Percentiles rank a stretch among this genome's conserved stretches.
Conservation (phyloP, 2,888 invertebrate species). For the Anaspis maculata region DNA sequence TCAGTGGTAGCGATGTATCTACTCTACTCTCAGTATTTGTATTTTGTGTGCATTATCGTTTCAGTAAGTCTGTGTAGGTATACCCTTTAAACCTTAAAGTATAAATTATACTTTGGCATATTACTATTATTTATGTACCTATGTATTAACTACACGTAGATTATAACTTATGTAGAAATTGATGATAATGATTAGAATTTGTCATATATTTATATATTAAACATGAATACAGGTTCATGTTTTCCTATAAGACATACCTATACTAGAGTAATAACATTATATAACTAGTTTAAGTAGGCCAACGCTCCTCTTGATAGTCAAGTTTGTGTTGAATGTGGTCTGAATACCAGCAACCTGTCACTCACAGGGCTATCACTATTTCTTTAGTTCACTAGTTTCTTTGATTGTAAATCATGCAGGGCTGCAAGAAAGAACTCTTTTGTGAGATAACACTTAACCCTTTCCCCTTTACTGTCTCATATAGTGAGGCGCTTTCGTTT, state of each 20-base stretch:
- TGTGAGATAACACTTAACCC: no score
- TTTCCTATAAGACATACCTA: constrained; percentile 28
- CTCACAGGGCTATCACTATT: no score
- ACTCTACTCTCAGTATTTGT: constrained; percentile 40
- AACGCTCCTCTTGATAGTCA: no score
- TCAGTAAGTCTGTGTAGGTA: constrained; percentile 19
- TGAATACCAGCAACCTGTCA: no score
- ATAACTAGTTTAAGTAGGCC: constrained; percentile 14
- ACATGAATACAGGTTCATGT: constrained; percentile 29
- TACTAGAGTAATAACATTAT: constrained; percentile 22
- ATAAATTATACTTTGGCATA: constrained; percentile 12
- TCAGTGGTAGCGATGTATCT: constrained; percentile 31
- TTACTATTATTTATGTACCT: constrained; percentile 36
- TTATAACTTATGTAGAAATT: constrained; percentile 9
- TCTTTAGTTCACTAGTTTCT: no score
- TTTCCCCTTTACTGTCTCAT: no score
- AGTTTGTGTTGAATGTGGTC: no score
- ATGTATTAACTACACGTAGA: constrained; percentile 27
- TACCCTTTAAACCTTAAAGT: constrained; percentile 19
- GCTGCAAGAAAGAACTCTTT: no score
- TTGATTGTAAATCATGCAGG: no score
- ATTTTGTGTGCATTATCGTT: constrained; percentile 36
- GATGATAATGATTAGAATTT: constrained; percentile 33
- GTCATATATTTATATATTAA: constrained; percentile 35
- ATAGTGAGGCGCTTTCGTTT: no score